Evolutionary conservation across 2,113 vertebrate species (phyloP).

Genomic region (Menidia beryllina): DNA sequence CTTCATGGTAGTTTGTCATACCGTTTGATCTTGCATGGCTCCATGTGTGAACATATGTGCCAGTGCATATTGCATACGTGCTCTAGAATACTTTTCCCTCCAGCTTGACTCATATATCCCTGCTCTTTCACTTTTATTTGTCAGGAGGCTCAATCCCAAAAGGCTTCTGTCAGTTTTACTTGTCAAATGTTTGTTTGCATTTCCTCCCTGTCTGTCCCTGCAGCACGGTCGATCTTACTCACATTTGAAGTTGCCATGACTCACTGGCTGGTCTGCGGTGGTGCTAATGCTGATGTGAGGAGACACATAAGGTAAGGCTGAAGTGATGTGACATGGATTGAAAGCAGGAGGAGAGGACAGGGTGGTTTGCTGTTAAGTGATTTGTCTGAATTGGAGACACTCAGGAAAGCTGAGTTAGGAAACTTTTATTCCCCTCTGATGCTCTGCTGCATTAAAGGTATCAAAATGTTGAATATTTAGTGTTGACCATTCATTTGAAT

Average conservation of each 20-base stretch:
- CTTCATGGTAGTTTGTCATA: conserved; percentile 29
- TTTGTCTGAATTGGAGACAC: conserved; percentile 82
- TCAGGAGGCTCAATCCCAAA: conserved; percentile 50
- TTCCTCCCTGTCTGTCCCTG: conserved; percentile 39
- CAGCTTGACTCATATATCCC: conserved; percentile 48
- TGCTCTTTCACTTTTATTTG: conserved; percentile 46
- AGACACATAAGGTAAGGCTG: not conserved
- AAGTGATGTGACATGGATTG: not conserved
- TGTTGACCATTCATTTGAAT: not conserved
- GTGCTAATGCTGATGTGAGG: not conserved
- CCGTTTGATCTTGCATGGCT: conserved; percentile 35
- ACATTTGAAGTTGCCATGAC: conserved; percentile 16
- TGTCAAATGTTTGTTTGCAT: conserved; percentile 55
- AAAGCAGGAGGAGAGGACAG: not conserved
- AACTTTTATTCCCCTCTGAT: not conserved
- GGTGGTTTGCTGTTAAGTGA: conserved; percentile 65
- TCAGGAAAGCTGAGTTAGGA: conserved; percentile 2
- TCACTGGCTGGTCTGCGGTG: conserved; percentile 6
- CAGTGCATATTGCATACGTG: conserved; percentile 35
- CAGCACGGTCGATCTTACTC: conserved; percentile 9
- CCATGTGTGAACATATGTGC: conserved; percentile 23
- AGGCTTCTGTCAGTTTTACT: conserved; percentile 54
- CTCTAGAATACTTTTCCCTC: conserved; percentile 32
- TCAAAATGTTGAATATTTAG: not conserved
- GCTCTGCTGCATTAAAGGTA: not conserved